Evolutionary conservation across 2,113 vertebrate species (phyloP).

Genomic region (Nycticryphes semicollaris): DNA sequence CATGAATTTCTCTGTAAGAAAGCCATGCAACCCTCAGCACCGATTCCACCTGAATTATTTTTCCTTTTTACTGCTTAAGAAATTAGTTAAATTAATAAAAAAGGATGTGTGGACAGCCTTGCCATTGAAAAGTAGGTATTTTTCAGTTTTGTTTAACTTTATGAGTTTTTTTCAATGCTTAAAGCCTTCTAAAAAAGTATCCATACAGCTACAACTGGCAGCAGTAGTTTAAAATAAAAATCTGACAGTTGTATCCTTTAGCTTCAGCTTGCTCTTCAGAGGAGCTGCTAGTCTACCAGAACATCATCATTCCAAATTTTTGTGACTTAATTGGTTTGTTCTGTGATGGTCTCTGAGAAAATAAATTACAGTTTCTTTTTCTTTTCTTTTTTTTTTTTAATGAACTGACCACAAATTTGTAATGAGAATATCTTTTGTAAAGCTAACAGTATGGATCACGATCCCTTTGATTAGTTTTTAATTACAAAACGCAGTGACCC

Average conservation of each 20-base stretch:
- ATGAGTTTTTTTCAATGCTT: neutral
- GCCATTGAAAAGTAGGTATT: neutral
- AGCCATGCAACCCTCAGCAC: neutral
- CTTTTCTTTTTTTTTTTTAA: neutral
- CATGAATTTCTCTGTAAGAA: fast-evolving
- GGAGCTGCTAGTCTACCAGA: neutral
- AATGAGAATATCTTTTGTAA: constrained; percentile 41
- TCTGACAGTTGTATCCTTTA: neutral
- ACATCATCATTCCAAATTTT: constrained; percentile 21
- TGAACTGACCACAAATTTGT: constrained; percentile 28
- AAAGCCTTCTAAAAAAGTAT: neutral
- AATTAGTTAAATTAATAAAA: neutral
- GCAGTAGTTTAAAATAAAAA: neutral
- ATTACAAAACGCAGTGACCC: constrained; percentile 40
- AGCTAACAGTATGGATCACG: neutral
- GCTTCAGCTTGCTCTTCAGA: neutral
- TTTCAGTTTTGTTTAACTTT: neutral
- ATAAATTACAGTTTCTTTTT: constrained; percentile 4
- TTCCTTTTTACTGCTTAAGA: neutral
- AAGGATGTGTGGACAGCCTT: neutral
- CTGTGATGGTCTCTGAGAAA: constrained; percentile 1
- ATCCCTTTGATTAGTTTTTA: constrained; percentile 50
- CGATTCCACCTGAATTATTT: neutral
- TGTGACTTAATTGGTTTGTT: constrained; percentile 45
- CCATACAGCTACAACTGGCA: neutral